Evolutionary conservation across 2,888 invertebrate genomes (phyloP), one percentile per base, ranked within the genome.

Genomic region (Drosophila imparisetae): DNA sequence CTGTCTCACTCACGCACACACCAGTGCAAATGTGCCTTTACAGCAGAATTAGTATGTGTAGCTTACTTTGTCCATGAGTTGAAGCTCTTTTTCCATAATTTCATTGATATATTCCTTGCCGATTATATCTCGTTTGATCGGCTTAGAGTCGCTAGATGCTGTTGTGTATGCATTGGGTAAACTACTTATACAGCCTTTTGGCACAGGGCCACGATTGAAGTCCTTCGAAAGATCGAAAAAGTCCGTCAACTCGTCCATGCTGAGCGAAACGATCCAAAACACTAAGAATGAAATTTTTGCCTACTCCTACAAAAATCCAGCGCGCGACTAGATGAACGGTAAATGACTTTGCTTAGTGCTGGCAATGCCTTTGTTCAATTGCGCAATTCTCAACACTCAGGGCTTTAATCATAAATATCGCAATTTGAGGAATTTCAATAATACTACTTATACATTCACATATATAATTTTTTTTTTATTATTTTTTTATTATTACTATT

Each of bases 181-280:
- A 0, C 86, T 78, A 8, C 86, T 85, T 1, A 92, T 63, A 24
- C 75, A 86, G 2, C 92, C 91, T 6, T 66, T 66, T 0, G 86
- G 83, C 0, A 85, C 53, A 21, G 49, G 1, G 7, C 79, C 72
- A 8, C 92, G 84, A 24, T 83, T 83, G 50, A 92, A 92, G 0
- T 91, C 88, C 66, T 93, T 93, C 1, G 92, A 91, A 62, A 92
- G 91, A 64, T 93, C 91, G 38, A 92, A 93, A 66, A 93, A 93
- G 52, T 91, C 90, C 64, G 89, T 81, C 4, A 92, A 66, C 32
- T 92, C 91, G 57, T 93, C 92, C 93, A 92, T 92, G 4, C 61
- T 71, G 18, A 13, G 13, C 11, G 8, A 24, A 13, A 32, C 2
- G 0, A 13, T 24, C n/a, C 6, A 24, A 40, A 30, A 1, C 21